These are phyloP conservation scores for Crossaster papposus DNA, from an alignment of 53 echinoderm and acorn worm species.

Conservation along the genomic window DNA sequence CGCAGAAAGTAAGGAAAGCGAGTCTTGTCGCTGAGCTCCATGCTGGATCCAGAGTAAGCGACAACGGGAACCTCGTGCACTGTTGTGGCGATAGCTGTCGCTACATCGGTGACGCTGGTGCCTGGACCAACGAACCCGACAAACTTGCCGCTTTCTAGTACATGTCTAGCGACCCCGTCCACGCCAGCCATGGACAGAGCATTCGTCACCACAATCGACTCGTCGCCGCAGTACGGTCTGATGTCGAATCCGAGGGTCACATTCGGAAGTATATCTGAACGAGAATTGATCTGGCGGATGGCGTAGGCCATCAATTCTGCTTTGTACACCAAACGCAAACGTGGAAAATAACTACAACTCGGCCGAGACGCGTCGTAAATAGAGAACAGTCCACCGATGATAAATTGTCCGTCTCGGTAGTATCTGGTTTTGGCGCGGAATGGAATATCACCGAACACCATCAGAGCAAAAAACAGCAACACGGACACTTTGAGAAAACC, in stretches of 20 bases:
- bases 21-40: constrained; percentile 37
- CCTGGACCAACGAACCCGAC: constrained; percentile 30
- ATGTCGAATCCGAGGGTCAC: constrained; percentile 14
- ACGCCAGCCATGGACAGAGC: not conserved
- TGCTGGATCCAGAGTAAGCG: constrained; percentile 35
- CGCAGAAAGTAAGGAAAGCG: constrained; percentile 46
- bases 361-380: not conserved
- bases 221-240: not conserved
- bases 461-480: not conserved
- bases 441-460: not conserved
- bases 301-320: not conserved
- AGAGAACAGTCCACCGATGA: not conserved
- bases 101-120: constrained; percentile 20
- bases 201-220: not conserved
- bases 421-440: not conserved
- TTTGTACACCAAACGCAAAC: not conserved
- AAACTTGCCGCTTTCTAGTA: not conserved
- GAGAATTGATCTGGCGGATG: not conserved
- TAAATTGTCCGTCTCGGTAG: not conserved
- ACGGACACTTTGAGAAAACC: not conserved
- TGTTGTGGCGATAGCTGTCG: constrained; percentile 23
- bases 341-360: too few species aligned
- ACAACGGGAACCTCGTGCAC: constrained; percentile 40
- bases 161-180: too few species aligned
- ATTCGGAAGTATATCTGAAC: constrained; percentile 6